Base-by-base conservation (phyloP, 2,797 vertebrate genomes). In the Echiichthys vipera region DNA sequence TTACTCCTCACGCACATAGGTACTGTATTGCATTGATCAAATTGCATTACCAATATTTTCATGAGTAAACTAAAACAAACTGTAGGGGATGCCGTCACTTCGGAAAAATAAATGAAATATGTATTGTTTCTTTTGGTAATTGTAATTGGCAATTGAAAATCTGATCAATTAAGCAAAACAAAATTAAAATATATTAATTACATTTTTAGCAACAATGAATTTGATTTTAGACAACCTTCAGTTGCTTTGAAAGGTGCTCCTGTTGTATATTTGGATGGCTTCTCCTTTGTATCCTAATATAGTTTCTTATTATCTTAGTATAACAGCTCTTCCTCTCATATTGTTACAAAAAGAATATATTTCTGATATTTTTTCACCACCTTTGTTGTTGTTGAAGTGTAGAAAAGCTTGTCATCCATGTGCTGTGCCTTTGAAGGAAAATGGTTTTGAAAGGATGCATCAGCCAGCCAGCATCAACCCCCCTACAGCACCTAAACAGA, bases 371-470 rank as follows among this genome's bases (percentile, higher is more conserved):
- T 55, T 67, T 75, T 74, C 13, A 27, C 65, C 37, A 54, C 18
- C 40, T 74, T 67, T 81, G 63, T 78, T 81, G 65, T 76, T 77
- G 76, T 46, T 15, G 46, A 72, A 56, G 69, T 61, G 32, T 51
- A 49, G 72, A 67, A 43, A 65, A 55, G 77, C 77, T 80, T 81
- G 81, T 82, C 81, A 77, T 85, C 64, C n/a, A n/a, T 43, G 69
- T 65, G 71, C 65, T 68, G 65, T 74, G 68, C 65, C 70, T 83
- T 77, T 77, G 84, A 91, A 72, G 77, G 63, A 84, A 88, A 89
- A 73, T 78, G 79, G 29, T 88, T 89, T 69, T 91, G 87, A 91
- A 90, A 83, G 84, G 80, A 86, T 81, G 67, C 73, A 81, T 88
- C 77, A 80, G 68, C 66, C 63, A 82, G 69, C 56, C 67, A 77